Evolutionary conservation across 1,140 invertebrate genomes (phyloP).

Genomic region (Neelides sp.): DNA sequence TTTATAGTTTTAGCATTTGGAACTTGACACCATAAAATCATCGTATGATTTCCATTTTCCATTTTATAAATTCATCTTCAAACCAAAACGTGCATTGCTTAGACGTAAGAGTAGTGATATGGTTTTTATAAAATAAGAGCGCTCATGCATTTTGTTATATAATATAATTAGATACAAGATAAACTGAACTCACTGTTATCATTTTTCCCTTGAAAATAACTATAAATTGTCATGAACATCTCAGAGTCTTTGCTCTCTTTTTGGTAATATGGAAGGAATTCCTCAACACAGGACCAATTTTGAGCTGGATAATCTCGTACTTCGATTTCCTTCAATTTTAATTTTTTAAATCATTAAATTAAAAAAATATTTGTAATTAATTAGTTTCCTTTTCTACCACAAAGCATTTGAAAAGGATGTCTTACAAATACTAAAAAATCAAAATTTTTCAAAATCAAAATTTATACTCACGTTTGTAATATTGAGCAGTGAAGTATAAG

Average conservation of each 20-base stretch:
- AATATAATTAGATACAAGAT: neutral
- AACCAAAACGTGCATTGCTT: neutral
- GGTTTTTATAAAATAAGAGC: neutral
- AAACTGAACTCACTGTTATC: conserved; percentile 15
- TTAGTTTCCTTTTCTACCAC: neutral
- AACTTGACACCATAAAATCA: too few relatives aligned
- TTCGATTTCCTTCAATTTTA: conserved; percentile 24
- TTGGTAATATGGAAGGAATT: conserved; percentile 11
- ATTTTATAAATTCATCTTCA: conserved; percentile 2
- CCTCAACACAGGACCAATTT: conserved; percentile 29
- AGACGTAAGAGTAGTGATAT: neutral
- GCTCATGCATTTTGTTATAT: neutral
- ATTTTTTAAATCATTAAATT: conserved; percentile 3
- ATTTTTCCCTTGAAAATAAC: conserved; percentile 30
- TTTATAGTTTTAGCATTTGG: neutral
- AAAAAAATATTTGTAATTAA: neutral
- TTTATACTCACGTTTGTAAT: conserved; percentile 1
- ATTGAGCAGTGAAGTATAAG: conserved; percentile 4
- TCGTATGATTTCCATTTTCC: too few relatives aligned
- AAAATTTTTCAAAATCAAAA: neutral
- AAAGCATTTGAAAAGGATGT: neutral
- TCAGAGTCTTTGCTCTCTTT: conserved; percentile 20
- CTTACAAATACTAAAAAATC: neutral
- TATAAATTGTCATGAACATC: conserved; percentile 29
- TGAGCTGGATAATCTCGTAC: conserved; percentile 23